Conservation (phyloP, 2,113 vertebrate genomes). For the Alethe castanea region DNA sequence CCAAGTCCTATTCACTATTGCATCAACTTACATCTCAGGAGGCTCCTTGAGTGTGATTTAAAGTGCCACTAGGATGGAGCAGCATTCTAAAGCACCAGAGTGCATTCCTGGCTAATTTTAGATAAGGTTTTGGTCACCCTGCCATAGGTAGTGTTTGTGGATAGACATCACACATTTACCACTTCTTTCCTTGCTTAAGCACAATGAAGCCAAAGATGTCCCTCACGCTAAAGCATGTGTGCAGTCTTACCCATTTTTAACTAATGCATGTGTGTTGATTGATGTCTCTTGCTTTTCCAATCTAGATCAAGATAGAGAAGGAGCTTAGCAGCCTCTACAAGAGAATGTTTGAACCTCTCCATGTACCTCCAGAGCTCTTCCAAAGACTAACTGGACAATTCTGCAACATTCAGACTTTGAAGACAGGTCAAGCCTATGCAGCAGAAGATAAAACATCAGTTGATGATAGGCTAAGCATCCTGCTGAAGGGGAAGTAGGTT, state of each 20-base stretch:
- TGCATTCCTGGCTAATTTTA: background rate
- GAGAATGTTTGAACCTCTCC: conserved; percentile 93
- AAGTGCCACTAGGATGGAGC: background rate
- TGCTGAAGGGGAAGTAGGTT: conserved; percentile 95
- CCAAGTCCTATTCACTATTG: background rate
- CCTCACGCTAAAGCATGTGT: background rate
- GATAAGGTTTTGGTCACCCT: background rate
- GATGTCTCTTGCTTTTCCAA: background rate
- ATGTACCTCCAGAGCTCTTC: conserved; percentile 90
- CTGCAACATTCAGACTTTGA: conserved; percentile 90
- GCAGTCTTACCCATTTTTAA: background rate
- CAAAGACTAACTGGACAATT: conserved; percentile 94
- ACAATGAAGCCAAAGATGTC: background rate
- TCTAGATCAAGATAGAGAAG: conserved; percentile 94
- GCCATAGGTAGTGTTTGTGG: background rate
- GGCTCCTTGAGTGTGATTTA: background rate
- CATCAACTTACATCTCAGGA: background rate
- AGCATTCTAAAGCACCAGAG: background rate
- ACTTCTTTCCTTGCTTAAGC: background rate
- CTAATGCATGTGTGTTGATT: background rate
- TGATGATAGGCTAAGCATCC: conserved; percentile 93
- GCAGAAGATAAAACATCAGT: conserved; percentile 96
- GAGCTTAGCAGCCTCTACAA: conserved; percentile 89
- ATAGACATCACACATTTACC: background rate
- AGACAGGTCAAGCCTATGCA: conserved; percentile 90